Percentiles rank a stretch among this genome's conserved stretches.
Conservation (phyloP, 2,113 vertebrate genomes). For the Suncus etruscus region DNA sequence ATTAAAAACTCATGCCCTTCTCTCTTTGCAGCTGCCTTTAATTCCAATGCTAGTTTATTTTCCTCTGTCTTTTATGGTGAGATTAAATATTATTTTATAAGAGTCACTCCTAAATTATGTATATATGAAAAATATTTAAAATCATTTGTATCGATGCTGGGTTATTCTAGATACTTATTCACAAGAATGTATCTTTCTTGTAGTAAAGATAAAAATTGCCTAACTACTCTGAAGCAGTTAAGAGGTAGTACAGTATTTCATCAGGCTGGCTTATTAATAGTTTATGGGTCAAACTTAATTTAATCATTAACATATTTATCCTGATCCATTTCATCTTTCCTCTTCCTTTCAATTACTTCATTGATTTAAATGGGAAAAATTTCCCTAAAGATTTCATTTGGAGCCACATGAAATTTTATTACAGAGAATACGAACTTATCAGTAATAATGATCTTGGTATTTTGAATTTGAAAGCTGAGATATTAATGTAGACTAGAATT, state of each 20-base stretch:
- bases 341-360: neutral
- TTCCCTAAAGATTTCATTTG: conserved; percentile 42
- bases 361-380: conserved; percentile 37
- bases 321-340: conserved; percentile 34
- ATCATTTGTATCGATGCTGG: neutral
- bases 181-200: neutral
- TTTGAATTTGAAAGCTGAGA: conserved; percentile 38
- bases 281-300: conserved; percentile 61
- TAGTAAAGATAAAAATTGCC: neutral
- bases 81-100: neutral
- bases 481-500: conserved; percentile 1
- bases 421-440: conserved; percentile 53
- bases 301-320: conserved; percentile 35
- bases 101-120: conserved; percentile 42
- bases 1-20: conserved; percentile 44
- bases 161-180: neutral
- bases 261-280: conserved; percentile 24
- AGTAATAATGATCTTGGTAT: conserved; percentile 42
- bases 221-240: neutral
- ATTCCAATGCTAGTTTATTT: neutral
- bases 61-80: neutral
- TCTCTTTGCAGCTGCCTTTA: conserved; percentile 61
- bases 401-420: conserved; percentile 19
- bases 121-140: conserved; percentile 49
- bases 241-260: neutral